Evolutionary conservation across 1,140 invertebrate genomes (phyloP), one percentile per base, ranked within the genome.

Genomic region (Drosophila parvula): DNA sequence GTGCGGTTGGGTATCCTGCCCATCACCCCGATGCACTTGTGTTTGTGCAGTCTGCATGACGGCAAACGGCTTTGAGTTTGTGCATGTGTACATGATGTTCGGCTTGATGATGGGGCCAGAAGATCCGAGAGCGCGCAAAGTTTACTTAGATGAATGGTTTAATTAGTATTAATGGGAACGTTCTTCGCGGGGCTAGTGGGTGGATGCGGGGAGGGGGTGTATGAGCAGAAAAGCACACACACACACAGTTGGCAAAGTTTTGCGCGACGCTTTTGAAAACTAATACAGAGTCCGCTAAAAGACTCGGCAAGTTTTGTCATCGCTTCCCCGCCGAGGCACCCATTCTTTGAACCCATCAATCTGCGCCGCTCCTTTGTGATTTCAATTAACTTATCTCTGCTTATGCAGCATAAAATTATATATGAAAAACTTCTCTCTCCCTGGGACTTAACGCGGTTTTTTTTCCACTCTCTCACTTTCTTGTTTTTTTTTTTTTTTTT

Each of bases 1-100:
- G 47, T 41, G 45, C 50, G 65, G 61, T 12, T 44, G 45, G 30
- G 36, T 34, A 30, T 30, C 14, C 14, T 48, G 47, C 4, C 32
- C 67, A 36, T 36, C 69, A 71, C 69, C 69, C 43, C 53, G 43
- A 12, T 73, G 83, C 58, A 74, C 68, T 88, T 86, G 83, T 86
- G 53, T 79, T 77, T 88, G 83, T 79, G 83, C 79, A 89, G 83
- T 57, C 57, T 79, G 83, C 82, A 86, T 85, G 75, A 78, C 74
- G 78, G 79, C 74, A 58, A 63, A 55, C 51, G 60, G 61, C 84
- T 86, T 86, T 86, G 79, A 83, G 71, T 58, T 64, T 83, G 83
- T 82, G 79, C 81, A 79, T 88, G 65, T 69, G 51, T 45, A 56
- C 64, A 44, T 32, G 50, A 60, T 58, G 57, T 67, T 67, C 60